These are phyloP conservation scores for Drosophila ustulata DNA, from an alignment of 2,888 invertebrate genomes.

Conservation along the genomic window DNA sequence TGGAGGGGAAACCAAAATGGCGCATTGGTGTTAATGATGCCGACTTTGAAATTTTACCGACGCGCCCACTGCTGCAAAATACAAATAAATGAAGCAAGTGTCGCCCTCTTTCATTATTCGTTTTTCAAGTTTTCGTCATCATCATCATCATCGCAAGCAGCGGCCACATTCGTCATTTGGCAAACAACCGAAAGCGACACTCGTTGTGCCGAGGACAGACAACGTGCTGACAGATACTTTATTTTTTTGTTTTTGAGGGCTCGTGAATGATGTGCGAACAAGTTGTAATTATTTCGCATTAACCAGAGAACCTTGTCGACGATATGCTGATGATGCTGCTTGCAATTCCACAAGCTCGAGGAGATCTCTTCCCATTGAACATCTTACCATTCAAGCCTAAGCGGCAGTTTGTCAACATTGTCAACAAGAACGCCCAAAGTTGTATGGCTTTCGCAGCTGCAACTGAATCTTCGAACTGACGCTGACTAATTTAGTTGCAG, in stretches of 20 bases:
- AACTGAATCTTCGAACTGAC: slow-evolving; percentile 2
- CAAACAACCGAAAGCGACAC: slow-evolving; percentile 71
- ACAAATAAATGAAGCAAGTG: slow-evolving; percentile 73
- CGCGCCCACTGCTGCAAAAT: slow-evolving; percentile 68
- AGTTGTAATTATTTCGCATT: slow-evolving; percentile 80
- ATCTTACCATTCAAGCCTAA: background rate
- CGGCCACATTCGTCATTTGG: slow-evolving; percentile 74
- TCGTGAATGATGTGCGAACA: slow-evolving; percentile 74
- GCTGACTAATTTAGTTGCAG: slow-evolving; percentile 35
- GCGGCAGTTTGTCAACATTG: slow-evolving; percentile 53
- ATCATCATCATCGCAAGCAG: slow-evolving; percentile 70
- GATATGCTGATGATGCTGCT: slow-evolving; percentile 46
- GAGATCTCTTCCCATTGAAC: background rate
- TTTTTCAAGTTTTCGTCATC: slow-evolving; percentile 61
- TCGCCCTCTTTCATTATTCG: slow-evolving; percentile 43
- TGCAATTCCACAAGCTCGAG: slow-evolving; percentile 8
- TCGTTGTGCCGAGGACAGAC: slow-evolving; percentile 34
- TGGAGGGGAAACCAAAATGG: slow-evolving; percentile 61
- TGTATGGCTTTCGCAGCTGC: slow-evolving; percentile 11
- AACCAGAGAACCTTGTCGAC: slow-evolving; percentile 52
- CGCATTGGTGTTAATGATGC: slow-evolving; percentile 77
- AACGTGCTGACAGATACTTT: slow-evolving; percentile 69
- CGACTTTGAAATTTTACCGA: slow-evolving; percentile 77
- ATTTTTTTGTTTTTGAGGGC: slow-evolving; percentile 25
- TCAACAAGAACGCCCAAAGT: slow-evolving; percentile 35